A percentile compares a stretch with the other conserved stretches of the same genome.
phyloP scores from a whole-genome alignment of 2,113 vertebrate species.

The Spermophilus dauricus region DNA sequence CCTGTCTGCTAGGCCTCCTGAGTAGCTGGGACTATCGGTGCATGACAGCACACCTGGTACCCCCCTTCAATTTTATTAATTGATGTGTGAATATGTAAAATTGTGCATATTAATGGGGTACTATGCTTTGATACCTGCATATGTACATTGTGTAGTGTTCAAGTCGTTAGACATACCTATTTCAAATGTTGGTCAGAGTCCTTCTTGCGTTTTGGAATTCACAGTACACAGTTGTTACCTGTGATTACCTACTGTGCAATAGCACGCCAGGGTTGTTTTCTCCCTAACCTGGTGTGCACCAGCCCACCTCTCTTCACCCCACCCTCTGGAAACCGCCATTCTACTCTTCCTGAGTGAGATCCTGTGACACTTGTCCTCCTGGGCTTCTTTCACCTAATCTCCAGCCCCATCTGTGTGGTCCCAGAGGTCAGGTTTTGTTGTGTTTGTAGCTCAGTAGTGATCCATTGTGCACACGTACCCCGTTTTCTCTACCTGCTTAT shows the following conservation, averaged over 20 bases:
- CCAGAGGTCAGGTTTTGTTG: background rate
- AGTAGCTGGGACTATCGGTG: background rate
- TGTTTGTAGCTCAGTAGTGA: background rate
- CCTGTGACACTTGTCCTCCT: background rate
- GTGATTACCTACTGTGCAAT: background rate
- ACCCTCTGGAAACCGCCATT: background rate
- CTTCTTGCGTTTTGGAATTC: background rate
- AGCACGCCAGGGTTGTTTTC: background rate
- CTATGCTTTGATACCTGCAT: background rate
- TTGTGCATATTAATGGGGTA: background rate
- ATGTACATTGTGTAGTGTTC: background rate
- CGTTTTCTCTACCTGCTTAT: background rate
- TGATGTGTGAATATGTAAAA: background rate
- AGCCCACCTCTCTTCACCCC: background rate
- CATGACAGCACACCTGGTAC: background rate
- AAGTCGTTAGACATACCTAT: background rate
- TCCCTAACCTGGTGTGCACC: no score
- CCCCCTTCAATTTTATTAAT: background rate
- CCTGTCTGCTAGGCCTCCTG: background rate
- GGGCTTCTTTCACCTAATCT: background rate
- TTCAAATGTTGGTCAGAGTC: background rate
- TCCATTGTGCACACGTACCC: background rate
- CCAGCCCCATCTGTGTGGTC: background rate
- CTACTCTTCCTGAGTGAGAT: background rate
- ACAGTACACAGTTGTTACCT: background rate